Conservation (phyloP, 2,113 vertebrate species). For the Engraulis encrasicolus region DNA sequence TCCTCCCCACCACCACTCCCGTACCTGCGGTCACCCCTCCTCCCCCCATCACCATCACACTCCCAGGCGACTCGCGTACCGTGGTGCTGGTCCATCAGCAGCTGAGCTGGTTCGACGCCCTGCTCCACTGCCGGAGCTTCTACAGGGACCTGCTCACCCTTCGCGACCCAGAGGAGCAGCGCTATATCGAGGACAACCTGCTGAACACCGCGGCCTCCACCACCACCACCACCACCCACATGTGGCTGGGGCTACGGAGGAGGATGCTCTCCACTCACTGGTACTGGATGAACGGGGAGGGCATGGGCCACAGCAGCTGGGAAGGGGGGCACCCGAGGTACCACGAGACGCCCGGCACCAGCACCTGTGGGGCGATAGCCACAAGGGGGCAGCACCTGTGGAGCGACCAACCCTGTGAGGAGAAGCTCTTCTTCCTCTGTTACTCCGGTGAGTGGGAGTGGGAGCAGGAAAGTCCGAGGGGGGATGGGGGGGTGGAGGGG, state of each 20-base stretch:
- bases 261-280: not conserved
- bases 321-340: fast-evolving
- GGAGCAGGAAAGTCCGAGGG: no score
- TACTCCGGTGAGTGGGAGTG: not conserved
- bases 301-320: conserved; percentile 34
- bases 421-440: conserved; percentile 16
- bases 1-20: not conserved
- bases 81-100: conserved; percentile 27
- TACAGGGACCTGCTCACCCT: conserved; percentile 41
- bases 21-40: not conserved
- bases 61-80: not conserved
- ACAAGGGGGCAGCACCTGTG: not conserved
- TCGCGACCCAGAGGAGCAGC: conserved; percentile 34
- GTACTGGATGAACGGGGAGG: conserved; percentile 52
- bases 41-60: conserved; percentile 7
- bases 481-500: no score
- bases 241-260: conserved; percentile 50
- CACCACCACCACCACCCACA: not conserved
- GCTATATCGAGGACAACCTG: not conserved
- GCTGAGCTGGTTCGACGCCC: conserved; percentile 46
- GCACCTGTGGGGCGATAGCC: conserved; percentile 37
- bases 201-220: not conserved
- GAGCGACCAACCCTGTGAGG: not conserved
- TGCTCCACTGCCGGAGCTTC: conserved; percentile 42
- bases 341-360: not conserved